A percentile compares a stretch with the other conserved stretches of the same genome.
phyloP scores from a whole-genome alignment of 2,888 invertebrate genomes.

The Nebria salina region DNA sequence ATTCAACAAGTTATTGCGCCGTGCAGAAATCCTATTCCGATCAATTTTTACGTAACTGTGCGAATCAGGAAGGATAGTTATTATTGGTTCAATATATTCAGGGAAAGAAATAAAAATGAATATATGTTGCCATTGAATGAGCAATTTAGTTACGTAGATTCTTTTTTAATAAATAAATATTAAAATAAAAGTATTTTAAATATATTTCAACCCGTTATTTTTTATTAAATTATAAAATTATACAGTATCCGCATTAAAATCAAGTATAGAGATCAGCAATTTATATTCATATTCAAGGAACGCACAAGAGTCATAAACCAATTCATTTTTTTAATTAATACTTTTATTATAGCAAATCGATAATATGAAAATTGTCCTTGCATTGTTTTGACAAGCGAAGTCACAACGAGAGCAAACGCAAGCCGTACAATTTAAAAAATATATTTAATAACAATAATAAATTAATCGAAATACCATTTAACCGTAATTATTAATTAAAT shows the following conservation, averaged over 20 bases:
- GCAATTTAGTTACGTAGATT: background rate
- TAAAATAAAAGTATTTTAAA: too few relatives aligned
- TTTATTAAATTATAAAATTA: too few relatives aligned
- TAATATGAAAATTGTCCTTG: constrained; percentile 30
- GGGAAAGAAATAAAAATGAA: background rate
- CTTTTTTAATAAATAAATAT: too few relatives aligned
- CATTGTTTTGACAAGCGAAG: constrained; percentile 29
- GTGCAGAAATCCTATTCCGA: background rate
- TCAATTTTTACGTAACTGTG: background rate
- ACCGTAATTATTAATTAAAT: constrained; percentile 40
- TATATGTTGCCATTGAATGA: background rate
- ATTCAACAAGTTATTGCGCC: background rate
- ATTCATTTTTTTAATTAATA: constrained; percentile 15
- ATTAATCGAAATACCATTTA: constrained; percentile 31
- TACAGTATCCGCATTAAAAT: too few relatives aligned
- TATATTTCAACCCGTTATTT: too few relatives aligned
- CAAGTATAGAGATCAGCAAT: too few relatives aligned
- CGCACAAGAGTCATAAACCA: constrained; percentile 4
- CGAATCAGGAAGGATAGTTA: background rate
- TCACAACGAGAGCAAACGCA: background rate
- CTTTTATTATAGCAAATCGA: constrained; percentile 20
- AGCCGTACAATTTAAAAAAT: constrained; percentile 10
- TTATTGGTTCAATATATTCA: background rate
- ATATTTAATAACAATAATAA: constrained; percentile 18
- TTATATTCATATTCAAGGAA: constrained; percentile 16